Base-by-base conservation (phyloP, 92 coral and sea anemone genomes). In the Isaurus tuberculatus region DNA sequence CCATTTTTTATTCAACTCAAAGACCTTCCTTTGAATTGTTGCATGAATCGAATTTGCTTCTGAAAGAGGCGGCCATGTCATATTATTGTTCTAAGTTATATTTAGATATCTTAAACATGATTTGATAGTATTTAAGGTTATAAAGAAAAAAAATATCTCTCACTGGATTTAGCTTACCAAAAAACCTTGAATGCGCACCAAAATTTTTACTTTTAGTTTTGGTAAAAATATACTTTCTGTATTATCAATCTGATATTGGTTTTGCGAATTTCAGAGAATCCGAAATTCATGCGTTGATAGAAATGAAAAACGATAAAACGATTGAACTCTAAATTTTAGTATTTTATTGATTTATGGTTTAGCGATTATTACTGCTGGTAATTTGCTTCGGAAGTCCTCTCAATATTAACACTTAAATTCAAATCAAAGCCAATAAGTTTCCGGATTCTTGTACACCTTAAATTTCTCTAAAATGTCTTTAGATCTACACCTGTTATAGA, bases 401-500 rank as follows among this genome's bases (percentile, higher is more conserved):
- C 32, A 15, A 19, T 19, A n/a, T 15, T 48, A 46, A 44, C 25
- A 67, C 14, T 33, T 33, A 19, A 5, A 8, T 67, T 19, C 13
- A 67, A 30, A 67, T 17, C 72, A 32, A 48, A 73, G 26, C 42
- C 23, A 8, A 55, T 33, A 31, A 6, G 68, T 77, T 77, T 77
- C 70, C 82, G 70, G 82, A 77, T 77, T 77, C 70, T 77, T 60
- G 6, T 58, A 64, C 82, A 57, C 16, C 4, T 43, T 34, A 25
- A 33, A n/a, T 23, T 75, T 36, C 20, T 57, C 33, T n/a, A 33
- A 25, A 25, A 3, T 1, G 57, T 58, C 57, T 57, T 36, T 32
- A 37, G 1, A 8, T 10, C 67, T 57, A 36, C 82, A 77, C 70
- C 82, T 77, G 82, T 60, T 77, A 13, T 5, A 32, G 20, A 16